Evolutionary conservation across 2,797 vertebrate species (phyloP), one percentile per base, ranked within the genome.

Genomic region (Notolepis coatsorum): DNA sequence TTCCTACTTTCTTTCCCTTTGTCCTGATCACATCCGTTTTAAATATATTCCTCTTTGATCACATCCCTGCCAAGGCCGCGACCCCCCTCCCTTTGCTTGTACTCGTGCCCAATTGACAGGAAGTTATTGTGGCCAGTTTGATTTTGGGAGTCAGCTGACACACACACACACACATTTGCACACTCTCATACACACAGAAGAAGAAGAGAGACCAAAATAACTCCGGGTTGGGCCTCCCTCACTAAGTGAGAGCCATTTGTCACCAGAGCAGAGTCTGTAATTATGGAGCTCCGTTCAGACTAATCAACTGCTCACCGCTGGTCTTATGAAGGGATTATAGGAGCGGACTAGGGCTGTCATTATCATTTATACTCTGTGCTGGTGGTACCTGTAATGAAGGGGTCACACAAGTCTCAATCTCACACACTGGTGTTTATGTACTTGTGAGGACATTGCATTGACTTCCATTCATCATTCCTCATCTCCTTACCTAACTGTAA

Each of bases 271-370:
- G 51, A 24, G 42, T 4, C 7, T 31, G 4, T 65, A 38, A 23
- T 48, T 60, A 21, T 38, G 0, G 53, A 56, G 30, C 35, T 49
- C 5, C 0, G 0, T 23, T 43, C 37, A 3, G 51, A 35, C 60
- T 65, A 33, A 41, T 80, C 51, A 75, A 58, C 57, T 67, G 59
- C 21, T 7, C n/a, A n/a, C n/a, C n/a, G n/a, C n/a, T n/a, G n/a
- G n/a, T n/a, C n/a, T n/a, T n/a, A n/a, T n/a, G n/a, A n/a, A 18
- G 13, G 47, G 27, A 30, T 33, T 30, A 50, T 31, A 50, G 28
- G 27, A 20, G 24, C 28, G n/a, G 15, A 18, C 24, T 18, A 33
- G 25, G 23, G 25, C 43, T 38, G 3, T 18, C 48, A 50, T 50
- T 50, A 33, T 10, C 5, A 27, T 28, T 12, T 15, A 33, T 5